phyloP scores from a whole-genome alignment of 2,797 vertebrate genomes.

The Ptychobarbus kaznakovi region DNA sequence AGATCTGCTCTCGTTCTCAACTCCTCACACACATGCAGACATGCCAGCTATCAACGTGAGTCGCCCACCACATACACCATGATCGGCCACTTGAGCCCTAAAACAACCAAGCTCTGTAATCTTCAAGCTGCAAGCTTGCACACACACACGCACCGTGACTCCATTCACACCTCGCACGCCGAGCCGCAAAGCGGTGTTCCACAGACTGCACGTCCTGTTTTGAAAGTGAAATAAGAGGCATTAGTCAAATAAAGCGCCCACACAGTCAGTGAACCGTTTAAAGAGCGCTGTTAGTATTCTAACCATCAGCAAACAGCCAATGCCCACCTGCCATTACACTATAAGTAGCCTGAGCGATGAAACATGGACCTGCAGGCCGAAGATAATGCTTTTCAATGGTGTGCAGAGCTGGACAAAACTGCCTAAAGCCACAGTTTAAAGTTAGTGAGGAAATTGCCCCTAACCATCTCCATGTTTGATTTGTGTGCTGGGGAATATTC shows the following conservation, averaged over 20 bases:
- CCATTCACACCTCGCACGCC: conserved; percentile 51
- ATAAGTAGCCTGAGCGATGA: conserved; percentile 46
- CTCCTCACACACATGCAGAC: conserved; percentile 25
- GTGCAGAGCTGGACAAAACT: conserved; percentile 16
- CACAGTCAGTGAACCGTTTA: conserved; percentile 52
- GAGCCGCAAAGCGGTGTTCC: conserved; percentile 43
- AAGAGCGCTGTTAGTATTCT: conserved; percentile 55
- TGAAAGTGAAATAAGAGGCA: conserved; percentile 63
- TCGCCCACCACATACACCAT: conserved; percentile 38
- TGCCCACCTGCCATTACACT: conserved; percentile 55
- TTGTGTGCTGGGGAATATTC: background rate
- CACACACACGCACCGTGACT: conserved; percentile 24
- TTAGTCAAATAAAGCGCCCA: conserved; percentile 63
- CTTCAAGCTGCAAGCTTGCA: conserved; percentile 8
- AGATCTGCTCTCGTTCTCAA: background rate
- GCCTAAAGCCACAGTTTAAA: conserved; percentile 43
- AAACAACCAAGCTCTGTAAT: conserved; percentile 39
- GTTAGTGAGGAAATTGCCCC: conserved; percentile 29
- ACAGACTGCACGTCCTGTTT: conserved; percentile 56
- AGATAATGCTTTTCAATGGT: conserved; percentile 48
- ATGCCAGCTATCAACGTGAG: conserved; percentile 24
- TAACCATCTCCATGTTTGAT: conserved; percentile 44
- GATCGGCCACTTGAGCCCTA: conserved; percentile 27
- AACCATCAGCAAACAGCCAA: conserved; percentile 55
- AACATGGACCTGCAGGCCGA: conserved; percentile 39